phyloP scores from a whole-genome alignment of 2,113 vertebrate species.

The Gallinago undulata region DNA sequence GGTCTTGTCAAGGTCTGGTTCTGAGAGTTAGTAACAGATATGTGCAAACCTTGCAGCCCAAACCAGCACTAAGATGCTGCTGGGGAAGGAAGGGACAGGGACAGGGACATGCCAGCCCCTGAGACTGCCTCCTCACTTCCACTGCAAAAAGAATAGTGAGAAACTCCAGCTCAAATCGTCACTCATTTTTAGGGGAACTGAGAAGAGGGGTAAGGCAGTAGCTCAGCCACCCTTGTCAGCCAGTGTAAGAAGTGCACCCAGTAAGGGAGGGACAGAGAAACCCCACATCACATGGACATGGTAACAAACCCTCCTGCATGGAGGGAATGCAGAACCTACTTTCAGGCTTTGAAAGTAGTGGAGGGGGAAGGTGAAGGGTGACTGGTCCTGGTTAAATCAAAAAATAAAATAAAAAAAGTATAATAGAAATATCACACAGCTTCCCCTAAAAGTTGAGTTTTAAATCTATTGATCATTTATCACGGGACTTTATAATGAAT shows the following conservation, averaged over 20 bases:
- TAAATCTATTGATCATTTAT: not conserved
- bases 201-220: not conserved
- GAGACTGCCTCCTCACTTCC: not conserved
- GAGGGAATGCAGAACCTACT: not conserved
- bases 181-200: not conserved
- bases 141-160: not conserved
- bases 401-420: not conserved
- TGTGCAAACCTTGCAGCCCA: not conserved
- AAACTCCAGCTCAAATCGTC: not conserved
- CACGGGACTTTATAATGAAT: not conserved
- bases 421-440: not conserved
- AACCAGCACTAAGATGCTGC: not conserved
- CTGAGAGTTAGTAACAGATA: not conserved
- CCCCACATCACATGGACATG: fast-evolving
- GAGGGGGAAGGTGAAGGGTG: not conserved
- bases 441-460: not conserved
- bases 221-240: not conserved
- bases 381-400: not conserved
- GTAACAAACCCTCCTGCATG: not conserved
- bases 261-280: fast-evolving
- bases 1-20: not conserved
- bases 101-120: not conserved
- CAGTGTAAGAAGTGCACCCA: not conserved
- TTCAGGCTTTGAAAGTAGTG: not conserved
- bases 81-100: not conserved